Evolutionary conservation across 35 echinoderm and acorn worm species (phyloP), one percentile per base, ranked within the genome.

Genomic region (Apostichopus californicus): DNA sequence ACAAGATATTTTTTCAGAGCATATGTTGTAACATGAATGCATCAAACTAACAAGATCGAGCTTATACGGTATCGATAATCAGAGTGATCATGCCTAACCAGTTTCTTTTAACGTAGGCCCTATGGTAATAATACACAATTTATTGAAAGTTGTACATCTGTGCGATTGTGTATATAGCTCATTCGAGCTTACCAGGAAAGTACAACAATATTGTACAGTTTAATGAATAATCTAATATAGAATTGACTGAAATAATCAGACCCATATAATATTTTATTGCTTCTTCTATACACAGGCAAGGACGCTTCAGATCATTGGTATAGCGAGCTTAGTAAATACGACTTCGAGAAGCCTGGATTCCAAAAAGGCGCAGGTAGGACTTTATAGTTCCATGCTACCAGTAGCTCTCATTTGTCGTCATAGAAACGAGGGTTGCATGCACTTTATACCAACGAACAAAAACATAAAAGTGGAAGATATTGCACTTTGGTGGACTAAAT

Each of bases 301-400:
- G 86, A 98, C 68, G 93, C 95, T 18, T 89, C 93, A 18, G 95
- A 94, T 28, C 93, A 98, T 55, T 96, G 94, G 95, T 98, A 98
- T 58, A 96, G 94, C 64, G 97, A 98, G 75, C 64, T 98, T 8
- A 80, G 90, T 23, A 94, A 99, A 68, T 99, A 99, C 59, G 92
- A 99, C 80, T 99, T 99, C 73, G 85, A 93, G 55, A 96, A 94
- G 5, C 95, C 97, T 55, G 97, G 95, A 73, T 99, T 96, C 57
- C 92, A 86, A 14, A 94, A 93, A 79, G 97, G 97, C 55, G 92
- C 95, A 90, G 97, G 97, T 99, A 93, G 17, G 92, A 11, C 70
- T 12, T 60, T 84, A 54, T 20, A 46, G 34, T 92, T 57, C 5
- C 73, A 2, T 80, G 80, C 34, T 82, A 82, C 80, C 80, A 10